These are phyloP conservation scores for Chelonia mydas DNA, from an alignment of 2,797 vertebrate species.

Conservation along the genomic window DNA sequence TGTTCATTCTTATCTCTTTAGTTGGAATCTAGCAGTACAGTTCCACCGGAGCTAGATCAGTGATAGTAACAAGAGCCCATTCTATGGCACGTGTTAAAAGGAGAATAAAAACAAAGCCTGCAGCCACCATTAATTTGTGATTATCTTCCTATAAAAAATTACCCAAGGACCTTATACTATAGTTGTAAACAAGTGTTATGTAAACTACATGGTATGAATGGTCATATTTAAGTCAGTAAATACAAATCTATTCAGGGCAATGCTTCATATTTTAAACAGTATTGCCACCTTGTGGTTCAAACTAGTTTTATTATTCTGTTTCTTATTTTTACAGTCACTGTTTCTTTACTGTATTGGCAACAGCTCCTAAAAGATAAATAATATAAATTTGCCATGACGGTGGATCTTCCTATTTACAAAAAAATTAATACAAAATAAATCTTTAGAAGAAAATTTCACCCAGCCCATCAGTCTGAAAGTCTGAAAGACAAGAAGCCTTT, in stretches of 20 bases:
- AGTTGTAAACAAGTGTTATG: conserved; percentile 29
- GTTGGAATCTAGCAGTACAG: conserved; percentile 36
- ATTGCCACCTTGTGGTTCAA: conserved; percentile 79
- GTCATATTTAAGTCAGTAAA: not conserved
- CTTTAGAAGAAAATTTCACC: not conserved
- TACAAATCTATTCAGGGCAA: not conserved
- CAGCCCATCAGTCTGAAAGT: not conserved
- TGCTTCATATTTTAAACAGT: conserved; percentile 67
- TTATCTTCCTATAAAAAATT: conserved; percentile 33
- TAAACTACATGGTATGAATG: not conserved
- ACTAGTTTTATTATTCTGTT: not conserved
- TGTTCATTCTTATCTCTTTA: not conserved
- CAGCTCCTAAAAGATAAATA: not conserved
- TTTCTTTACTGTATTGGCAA: not conserved
- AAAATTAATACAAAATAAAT: not conserved
- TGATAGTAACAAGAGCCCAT: not conserved
- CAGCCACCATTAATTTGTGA: not conserved
- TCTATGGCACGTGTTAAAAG: not conserved
- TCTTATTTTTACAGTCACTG: not conserved
- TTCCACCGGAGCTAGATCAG: conserved; percentile 8
- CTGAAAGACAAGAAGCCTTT: not conserved
- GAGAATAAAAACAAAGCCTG: conserved; percentile 10
- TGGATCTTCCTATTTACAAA: not conserved
- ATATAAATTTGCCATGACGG: not conserved
- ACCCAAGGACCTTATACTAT: not conserved